These are phyloP conservation scores for Amblyjoppa fuscipennis DNA, from an alignment of 2,888 invertebrate species.

Conservation along the genomic window DNA sequence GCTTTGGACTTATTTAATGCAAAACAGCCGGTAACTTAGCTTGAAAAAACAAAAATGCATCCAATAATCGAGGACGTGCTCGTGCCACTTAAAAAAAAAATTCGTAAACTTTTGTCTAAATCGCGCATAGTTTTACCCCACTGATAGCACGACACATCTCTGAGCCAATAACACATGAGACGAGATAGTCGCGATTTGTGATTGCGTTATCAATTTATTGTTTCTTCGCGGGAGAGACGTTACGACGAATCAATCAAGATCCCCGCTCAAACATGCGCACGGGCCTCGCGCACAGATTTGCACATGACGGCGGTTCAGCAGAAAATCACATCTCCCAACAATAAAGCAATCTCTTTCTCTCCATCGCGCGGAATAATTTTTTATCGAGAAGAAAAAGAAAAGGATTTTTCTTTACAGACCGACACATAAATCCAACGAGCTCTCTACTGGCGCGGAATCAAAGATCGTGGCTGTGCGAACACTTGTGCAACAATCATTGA, in stretches of 20 bases:
- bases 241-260: not conserved
- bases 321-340: not conserved
- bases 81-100: not conserved
- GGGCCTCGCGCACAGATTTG: not conserved
- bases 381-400: not conserved
- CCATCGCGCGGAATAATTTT: not conserved
- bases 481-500: conserved; percentile 23
- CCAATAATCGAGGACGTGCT: no score
- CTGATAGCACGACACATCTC: not conserved
- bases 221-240: not conserved
- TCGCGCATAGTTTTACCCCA: not conserved
- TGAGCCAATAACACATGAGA: not conserved
- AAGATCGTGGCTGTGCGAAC: not conserved
- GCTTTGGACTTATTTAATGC: no score
- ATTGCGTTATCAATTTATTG: not conserved
- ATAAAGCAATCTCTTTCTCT: not conserved
- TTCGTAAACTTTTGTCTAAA: not conserved
- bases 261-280: not conserved
- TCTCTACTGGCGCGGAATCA: not conserved
- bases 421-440: not conserved
- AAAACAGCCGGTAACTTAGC: no score
- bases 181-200: not conserved
- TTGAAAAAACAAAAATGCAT: no score
- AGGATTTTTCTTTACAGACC: not conserved
- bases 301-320: not conserved